Base-by-base conservation (phyloP, 2,113 vertebrate species). In the Ovis canadensis region DNA sequence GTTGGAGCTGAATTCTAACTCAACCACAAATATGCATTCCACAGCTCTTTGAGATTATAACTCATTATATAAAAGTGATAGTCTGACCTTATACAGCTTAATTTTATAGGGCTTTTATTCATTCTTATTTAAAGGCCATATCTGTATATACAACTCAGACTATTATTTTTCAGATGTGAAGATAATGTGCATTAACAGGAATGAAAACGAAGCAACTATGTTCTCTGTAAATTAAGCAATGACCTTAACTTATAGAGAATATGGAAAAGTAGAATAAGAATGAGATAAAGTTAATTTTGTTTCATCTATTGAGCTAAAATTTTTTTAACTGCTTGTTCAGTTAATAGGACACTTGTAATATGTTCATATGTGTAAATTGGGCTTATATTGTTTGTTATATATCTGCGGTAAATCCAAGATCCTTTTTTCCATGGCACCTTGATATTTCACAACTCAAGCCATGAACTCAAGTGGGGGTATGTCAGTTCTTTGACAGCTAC, bases 241-340 rank as follows among this genome's bases (percentile, higher is more conserved):
- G 40, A 45, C 48, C 31, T 91, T 54, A 88, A 82, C 33, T 82
- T 54, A 36, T 54, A 83, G 19, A 54, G 50, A 36, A 25, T 19
- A 54, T 1, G 23, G 16, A 60, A 8, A 81, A 4, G 11, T 36
- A 21, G 57, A 84, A 13, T 80, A n/a, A 86, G 4, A 29, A 33
- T 96, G 78, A 90, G 23, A 71, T 4, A 60, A 43, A 95, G 77
- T 94, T 60, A 40, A 57, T 95, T 94, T 96, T 54, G 2, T 96
- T 88, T 80, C n/a, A 62, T 83, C 59, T 95, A 13, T 48, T 74
- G 45, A 54, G n/a, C 33, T 90, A 31, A 92, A 94, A 57, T 64
- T 43, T 31, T 50, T 91, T n/a, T 82, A 86, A 36, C 40, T 93
- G 25, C 17, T 21, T 74, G 8, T 82, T 97, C 15, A 85, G 13